Percentiles rank a stretch among this genome's conserved stretches.
Conservation (phyloP, 30 jellyfish, hydroid and myxozoan species). For the Sanderia malayensis region DNA sequence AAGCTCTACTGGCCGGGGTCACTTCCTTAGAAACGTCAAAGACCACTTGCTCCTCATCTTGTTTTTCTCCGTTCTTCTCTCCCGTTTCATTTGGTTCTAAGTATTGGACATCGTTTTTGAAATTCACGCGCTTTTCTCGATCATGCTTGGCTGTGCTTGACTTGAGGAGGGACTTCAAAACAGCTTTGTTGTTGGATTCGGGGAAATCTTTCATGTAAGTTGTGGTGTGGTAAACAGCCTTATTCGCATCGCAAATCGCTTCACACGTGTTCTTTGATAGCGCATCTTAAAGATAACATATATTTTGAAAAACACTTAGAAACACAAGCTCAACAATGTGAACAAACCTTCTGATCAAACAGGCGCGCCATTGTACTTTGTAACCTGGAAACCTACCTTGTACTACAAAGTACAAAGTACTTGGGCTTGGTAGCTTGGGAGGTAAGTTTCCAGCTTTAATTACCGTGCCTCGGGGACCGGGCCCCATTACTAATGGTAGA, state of each 20-base stretch:
- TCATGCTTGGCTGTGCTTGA: background rate
- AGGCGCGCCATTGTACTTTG: no score
- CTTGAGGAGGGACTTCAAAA: background rate
- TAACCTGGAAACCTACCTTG: no score
- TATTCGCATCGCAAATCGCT: slow-evolving; percentile 5
- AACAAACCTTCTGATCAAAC: no score
- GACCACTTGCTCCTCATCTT: background rate
- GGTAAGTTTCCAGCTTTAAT: no score
- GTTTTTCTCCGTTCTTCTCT: background rate
- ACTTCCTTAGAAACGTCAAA: background rate
- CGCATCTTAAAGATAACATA: no score
- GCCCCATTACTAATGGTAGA: no score
- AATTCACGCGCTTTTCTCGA: slow-evolving; percentile 15
- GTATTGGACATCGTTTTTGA: background rate
- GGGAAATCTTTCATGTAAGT: slow-evolving; percentile 36
- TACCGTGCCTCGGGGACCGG: no score
- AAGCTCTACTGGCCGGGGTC: background rate
- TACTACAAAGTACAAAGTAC: no score
- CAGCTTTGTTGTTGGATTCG: slow-evolving; percentile 14
- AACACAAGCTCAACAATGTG: no score
- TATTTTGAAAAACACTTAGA: no score
- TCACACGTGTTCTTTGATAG: slow-evolving; percentile 9
- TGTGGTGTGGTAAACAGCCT: slow-evolving; percentile 17
- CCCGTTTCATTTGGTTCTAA: background rate
- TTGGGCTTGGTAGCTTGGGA: no score